Evolutionary conservation across 2,888 invertebrate genomes (phyloP), one percentile per base, ranked within the genome.

Genomic region (Mythimna vitellina): DNA sequence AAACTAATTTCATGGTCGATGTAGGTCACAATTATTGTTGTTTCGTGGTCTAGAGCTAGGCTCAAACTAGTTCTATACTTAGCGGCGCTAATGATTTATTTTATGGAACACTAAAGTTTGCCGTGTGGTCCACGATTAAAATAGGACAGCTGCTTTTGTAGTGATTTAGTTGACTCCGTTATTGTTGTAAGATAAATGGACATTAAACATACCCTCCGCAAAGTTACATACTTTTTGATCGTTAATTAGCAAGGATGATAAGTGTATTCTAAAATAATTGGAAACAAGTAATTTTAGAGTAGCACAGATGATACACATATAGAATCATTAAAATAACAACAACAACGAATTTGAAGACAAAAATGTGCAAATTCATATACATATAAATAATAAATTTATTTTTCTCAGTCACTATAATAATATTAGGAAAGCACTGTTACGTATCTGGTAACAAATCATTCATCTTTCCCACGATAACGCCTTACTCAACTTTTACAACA

Each of bases 11-110:
- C 80, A 82, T 67, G 80, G 80, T 65, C 82, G 74, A 80, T 82
- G 67, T 82, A 80, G 80, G 82, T 73, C 82, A 78, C 79, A 74
- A 82, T 68, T 78, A 74, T 82, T 65, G 70, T 70, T 70, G 82
- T 65, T 58, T 82, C 68, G 74, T 74, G 58, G 65, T 62, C 78
- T 63, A 62, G 35, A 69, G 63, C 82, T 68, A 68, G 62, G 46
- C 58, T 66, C 53, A 67, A 78, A 80, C 79, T 65, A 67, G 80
- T 82, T 80, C 60, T 78, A 69, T 56, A 70, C 64, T 73, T 53
- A 70, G 62, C 62, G 22, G 61, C 0, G 42, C 29, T 78, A 68
- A 78, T 82, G 65, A 82, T 80, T 80, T 82, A 80, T 82, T 78
- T 78, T 63, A 80, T 82, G 60, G 64, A 64, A 71, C 64, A 77